phyloP scores from a whole-genome alignment of 2,888 invertebrate species.

The Ochlodes sylvanus region DNA sequence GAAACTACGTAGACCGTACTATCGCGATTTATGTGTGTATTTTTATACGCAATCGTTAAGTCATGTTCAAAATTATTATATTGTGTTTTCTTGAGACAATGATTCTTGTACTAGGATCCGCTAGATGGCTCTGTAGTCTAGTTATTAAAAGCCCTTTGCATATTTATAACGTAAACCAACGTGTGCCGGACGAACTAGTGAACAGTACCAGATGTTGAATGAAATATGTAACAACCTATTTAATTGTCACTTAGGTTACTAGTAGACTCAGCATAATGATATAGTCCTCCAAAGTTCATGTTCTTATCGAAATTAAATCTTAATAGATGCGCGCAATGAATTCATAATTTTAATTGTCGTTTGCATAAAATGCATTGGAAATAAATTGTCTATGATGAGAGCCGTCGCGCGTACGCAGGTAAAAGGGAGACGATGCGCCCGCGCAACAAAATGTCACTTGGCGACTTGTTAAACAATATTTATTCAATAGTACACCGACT shows the following conservation, averaged over 20 bases:
- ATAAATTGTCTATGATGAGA: slow-evolving; percentile 70
- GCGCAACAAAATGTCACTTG: slow-evolving; percentile 78
- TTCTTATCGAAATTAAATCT: slow-evolving; percentile 80
- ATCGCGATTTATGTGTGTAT: too few species aligned
- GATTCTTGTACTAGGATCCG: background rate
- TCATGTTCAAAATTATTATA: too few species aligned
- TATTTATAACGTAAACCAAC: background rate
- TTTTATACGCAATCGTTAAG: too few species aligned
- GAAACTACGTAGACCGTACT: too few species aligned
- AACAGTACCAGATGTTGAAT: background rate
- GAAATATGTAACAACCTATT: slow-evolving; percentile 25
- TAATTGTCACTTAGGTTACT: slow-evolving; percentile 11
- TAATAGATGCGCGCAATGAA: slow-evolving; percentile 72
- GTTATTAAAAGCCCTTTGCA: background rate
- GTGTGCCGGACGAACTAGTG: background rate
- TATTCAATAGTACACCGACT: slow-evolving; percentile 75
- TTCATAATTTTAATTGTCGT: slow-evolving; percentile 80
- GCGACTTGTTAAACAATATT: slow-evolving; percentile 79
- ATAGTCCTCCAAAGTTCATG: slow-evolving; percentile 63
- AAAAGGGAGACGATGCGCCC: slow-evolving; percentile 58
- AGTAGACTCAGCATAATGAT: slow-evolving; percentile 52
- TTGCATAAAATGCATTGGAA: slow-evolving; percentile 73
- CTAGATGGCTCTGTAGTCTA: background rate
- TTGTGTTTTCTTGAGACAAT: too few species aligned
- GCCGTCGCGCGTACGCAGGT: slow-evolving; percentile 62